Conservation (phyloP, 2,797 vertebrate species). For the Crocidura indochinensis region DNA sequence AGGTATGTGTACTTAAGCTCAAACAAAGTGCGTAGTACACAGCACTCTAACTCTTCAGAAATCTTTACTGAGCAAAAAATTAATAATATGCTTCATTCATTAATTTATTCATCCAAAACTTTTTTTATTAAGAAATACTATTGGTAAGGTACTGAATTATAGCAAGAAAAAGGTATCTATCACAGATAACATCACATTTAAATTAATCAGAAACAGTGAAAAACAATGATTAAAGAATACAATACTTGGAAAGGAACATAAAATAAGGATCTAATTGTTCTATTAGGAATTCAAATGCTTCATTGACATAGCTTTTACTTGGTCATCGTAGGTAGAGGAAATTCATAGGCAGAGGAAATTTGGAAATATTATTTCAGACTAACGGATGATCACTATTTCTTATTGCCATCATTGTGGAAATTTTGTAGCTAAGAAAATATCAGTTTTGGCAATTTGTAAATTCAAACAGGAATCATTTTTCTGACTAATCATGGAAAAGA, state of each 20-base stretch:
- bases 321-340: not conserved
- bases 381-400: conserved; percentile 32
- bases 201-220: conserved; percentile 24
- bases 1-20: not conserved
- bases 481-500: conserved; percentile 70
- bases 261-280: conserved; percentile 3
- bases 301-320: not conserved
- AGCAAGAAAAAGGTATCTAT: not conserved
- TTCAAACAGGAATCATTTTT: conserved; percentile 53
- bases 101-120: not conserved
- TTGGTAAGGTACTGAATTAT: not conserved
- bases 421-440: conserved; percentile 63
- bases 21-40: not conserved
- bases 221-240: conserved; percentile 1
- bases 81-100: not conserved
- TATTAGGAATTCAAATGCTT: not conserved
- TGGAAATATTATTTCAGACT: not conserved
- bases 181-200: not conserved
- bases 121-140: not conserved
- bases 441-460: conserved; percentile 53
- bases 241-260: not conserved
- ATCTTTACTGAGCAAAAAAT: not conserved
- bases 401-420: conserved; percentile 52
- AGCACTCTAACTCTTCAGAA: not conserved
- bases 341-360: conserved; percentile 38